Percentiles rank a stretch among this genome's conserved stretches.
Conservation (phyloP, 2,888 invertebrate species). For the Blastobasis adustella region DNA sequence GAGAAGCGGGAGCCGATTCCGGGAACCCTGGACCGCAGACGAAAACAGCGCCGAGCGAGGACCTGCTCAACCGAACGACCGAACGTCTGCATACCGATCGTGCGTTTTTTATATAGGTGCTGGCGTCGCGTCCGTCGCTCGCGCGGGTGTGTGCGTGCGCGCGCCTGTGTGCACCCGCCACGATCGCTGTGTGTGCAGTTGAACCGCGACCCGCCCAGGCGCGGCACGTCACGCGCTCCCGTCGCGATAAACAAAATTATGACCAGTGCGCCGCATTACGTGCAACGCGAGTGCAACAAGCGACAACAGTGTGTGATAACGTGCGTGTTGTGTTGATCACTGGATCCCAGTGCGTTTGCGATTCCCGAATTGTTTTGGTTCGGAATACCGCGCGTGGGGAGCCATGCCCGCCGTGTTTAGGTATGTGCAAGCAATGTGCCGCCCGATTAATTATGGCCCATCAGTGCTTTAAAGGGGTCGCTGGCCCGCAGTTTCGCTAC, state of each 20-base stretch:
- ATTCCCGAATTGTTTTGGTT: constrained; percentile 24
- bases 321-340: constrained; percentile 65
- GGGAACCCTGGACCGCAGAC: constrained; percentile 68
- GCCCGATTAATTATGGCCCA: constrained; percentile 65
- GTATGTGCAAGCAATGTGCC: constrained; percentile 72
- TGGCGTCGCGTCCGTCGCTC: constrained; percentile 43
- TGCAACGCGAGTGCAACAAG: constrained; percentile 67
- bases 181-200: constrained; percentile 53
- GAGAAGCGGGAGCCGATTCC: constrained; percentile 36
- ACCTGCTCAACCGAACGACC: constrained; percentile 61
- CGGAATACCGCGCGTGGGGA: constrained; percentile 58
- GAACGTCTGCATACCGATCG: constrained; percentile 75
- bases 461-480: constrained; percentile 55
- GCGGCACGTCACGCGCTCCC: constrained; percentile 54
- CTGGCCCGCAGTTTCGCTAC: constrained; percentile 57
- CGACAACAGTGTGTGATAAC: constrained; percentile 70
- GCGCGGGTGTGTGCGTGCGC: constrained; percentile 36
- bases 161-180: constrained; percentile 43
- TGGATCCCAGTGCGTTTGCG: constrained; percentile 25
- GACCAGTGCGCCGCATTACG: constrained; percentile 62
- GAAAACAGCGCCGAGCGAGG: constrained; percentile 73
- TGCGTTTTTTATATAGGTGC: constrained; percentile 63
- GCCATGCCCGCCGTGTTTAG: constrained; percentile 68
- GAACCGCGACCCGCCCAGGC: constrained; percentile 39
- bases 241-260: constrained; percentile 63